Conservation (phyloP, 2,888 invertebrate species). For the Ichneumoninae sp. region DNA sequence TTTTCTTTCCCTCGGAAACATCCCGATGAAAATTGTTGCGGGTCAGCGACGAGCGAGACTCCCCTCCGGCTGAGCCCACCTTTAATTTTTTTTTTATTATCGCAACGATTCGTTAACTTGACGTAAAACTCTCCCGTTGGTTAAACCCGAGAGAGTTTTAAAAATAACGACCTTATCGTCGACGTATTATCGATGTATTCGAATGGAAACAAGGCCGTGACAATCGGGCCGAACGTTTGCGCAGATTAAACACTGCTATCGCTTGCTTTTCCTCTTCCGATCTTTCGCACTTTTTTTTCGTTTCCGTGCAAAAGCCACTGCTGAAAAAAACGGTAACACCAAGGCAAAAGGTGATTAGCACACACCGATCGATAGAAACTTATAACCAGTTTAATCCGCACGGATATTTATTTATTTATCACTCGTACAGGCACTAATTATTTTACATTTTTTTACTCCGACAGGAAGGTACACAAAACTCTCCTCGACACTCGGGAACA, state of each 20-base stretch:
- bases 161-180: slow-evolving; percentile 17
- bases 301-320: slow-evolving; percentile 18
- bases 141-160: slow-evolving; percentile 14
- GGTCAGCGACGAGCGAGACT: background rate
- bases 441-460: background rate
- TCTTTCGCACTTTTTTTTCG: slow-evolving; percentile 15
- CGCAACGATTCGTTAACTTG: background rate
- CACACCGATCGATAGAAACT: slow-evolving; percentile 42
- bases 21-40: slow-evolving; percentile 45
- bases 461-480: slow-evolving; percentile 1
- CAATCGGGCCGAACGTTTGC: slow-evolving; percentile 31
- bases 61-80: background rate
- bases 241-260: slow-evolving; percentile 33
- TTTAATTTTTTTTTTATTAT: background rate
- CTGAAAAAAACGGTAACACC: slow-evolving; percentile 6
- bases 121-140: background rate
- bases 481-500: slow-evolving; percentile 21
- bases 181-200: slow-evolving; percentile 26
- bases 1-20: slow-evolving; percentile 43
- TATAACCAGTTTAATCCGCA: slow-evolving; percentile 1
- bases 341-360: slow-evolving; percentile 62
- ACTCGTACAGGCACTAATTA: background rate
- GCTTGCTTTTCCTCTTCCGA: slow-evolving; percentile 5
- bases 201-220: slow-evolving; percentile 22
- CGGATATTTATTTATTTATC: slow-evolving; percentile 10